Conservation (phyloP, 1,140 invertebrate species). For the Halictus rubicundus region DNA sequence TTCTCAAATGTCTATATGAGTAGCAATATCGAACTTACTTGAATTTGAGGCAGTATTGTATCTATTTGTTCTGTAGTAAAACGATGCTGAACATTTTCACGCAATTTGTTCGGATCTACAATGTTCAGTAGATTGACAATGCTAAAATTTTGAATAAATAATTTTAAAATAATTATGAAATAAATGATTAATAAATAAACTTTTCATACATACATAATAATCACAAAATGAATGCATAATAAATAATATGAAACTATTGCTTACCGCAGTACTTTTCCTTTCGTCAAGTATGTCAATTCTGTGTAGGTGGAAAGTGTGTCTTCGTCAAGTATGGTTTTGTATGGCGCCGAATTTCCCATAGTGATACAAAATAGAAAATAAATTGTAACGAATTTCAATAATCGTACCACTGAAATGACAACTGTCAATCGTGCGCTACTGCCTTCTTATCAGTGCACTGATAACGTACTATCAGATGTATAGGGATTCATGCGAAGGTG, state of each 20-base stretch:
- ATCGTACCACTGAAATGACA: background rate
- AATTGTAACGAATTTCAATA: background rate
- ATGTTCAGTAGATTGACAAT: conserved; percentile 81
- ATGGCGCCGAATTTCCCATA: conserved; percentile 62
- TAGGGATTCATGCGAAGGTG: background rate
- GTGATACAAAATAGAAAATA: background rate
- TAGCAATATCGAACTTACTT: conserved; percentile 73
- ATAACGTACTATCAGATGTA: conserved; percentile 23
- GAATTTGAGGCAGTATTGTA: conserved; percentile 81
- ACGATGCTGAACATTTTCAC: conserved; percentile 78
- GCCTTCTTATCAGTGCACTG: background rate
- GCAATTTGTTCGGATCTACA: conserved; percentile 75
- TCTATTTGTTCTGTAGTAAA: conserved; percentile 78
- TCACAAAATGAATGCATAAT: no score
- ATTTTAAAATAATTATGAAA: no score
- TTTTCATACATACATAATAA: no score
- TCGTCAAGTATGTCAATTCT: conserved; percentile 81
- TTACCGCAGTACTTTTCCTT: conserved; percentile 82
- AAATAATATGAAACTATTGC: conserved; percentile 49
- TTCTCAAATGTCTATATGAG: background rate
- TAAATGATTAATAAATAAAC: no score
- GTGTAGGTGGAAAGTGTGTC: conserved; percentile 82
- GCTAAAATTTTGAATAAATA: conserved; percentile 65
- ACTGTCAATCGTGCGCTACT: background rate
- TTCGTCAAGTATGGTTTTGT: conserved; percentile 75